Conservation (phyloP, 2,888 invertebrate species). For the Thereva nobilitata region DNA sequence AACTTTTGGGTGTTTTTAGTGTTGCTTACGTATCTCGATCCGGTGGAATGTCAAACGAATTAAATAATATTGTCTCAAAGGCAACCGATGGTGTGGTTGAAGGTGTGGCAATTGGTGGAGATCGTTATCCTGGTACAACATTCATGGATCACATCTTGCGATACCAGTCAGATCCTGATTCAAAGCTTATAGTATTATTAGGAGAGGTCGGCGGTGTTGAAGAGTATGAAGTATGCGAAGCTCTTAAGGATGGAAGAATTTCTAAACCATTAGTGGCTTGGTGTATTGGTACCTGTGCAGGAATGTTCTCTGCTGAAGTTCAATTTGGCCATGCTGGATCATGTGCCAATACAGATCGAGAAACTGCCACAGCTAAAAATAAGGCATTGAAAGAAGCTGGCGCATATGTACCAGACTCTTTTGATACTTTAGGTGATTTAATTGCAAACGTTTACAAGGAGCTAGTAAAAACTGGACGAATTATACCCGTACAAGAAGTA, state of each 20-base stretch:
- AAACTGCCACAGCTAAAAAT: slow-evolving; percentile 95
- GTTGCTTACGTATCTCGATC: slow-evolving; percentile 98
- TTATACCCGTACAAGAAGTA: slow-evolving; percentile 86
- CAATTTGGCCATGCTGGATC: slow-evolving; percentile 99
- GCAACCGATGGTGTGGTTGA: slow-evolving; percentile 97
- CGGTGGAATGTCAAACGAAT: slow-evolving; percentile 99
- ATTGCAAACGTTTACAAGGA: slow-evolving; percentile 74
- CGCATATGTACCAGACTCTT: slow-evolving; percentile 88
- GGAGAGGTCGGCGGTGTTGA: slow-evolving; percentile 99
- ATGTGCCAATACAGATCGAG: slow-evolving; percentile 90
- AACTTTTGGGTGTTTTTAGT: slow-evolving; percentile 60
- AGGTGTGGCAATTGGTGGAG: slow-evolving; percentile 98
- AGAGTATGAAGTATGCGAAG: slow-evolving; percentile 94
- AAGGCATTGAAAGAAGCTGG: slow-evolving; percentile 79
- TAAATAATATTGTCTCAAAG: slow-evolving; percentile 96
- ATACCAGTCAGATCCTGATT: slow-evolving; percentile 76
- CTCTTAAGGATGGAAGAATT: slow-evolving; percentile 76
- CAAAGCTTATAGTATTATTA: slow-evolving; percentile 92
- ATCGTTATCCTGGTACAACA: slow-evolving; percentile 96
- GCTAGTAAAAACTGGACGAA: slow-evolving; percentile 79
- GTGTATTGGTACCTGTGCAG: slow-evolving; percentile 94
- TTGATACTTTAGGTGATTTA: slow-evolving; percentile 85
- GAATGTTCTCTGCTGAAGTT: slow-evolving; percentile 87
- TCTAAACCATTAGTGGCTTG: slow-evolving; percentile 96
- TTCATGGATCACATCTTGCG: slow-evolving; percentile 97